A percentile compares a stretch with the other conserved stretches of the same genome.
Conservation (phyloP, 2,113 vertebrate genomes). For the Nestor notabilis region DNA sequence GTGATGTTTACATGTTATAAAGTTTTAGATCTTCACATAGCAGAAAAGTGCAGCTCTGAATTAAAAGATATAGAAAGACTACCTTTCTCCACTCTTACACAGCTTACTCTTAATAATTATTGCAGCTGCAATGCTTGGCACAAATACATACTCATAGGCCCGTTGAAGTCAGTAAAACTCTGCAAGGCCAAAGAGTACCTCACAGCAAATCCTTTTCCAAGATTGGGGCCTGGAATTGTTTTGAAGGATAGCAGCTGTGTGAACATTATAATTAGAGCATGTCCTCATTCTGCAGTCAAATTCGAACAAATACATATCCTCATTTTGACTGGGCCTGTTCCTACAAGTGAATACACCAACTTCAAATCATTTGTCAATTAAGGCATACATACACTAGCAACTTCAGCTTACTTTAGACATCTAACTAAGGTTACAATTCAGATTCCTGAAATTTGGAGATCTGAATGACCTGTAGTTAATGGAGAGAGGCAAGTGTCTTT, state of each 20-base stretch:
- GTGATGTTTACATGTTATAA: neutral
- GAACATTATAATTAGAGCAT: constrained; percentile 12
- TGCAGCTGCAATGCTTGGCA: neutral
- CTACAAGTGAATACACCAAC: neutral
- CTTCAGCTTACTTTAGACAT: neutral
- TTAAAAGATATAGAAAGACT: neutral
- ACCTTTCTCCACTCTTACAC: neutral
- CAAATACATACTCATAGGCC: neutral
- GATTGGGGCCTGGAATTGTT: neutral
- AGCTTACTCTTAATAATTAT: neutral
- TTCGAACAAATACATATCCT: neutral
- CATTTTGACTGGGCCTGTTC: constrained; percentile 4
- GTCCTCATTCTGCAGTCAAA: neutral
- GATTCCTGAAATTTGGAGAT: neutral
- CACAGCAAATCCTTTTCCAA: neutral
- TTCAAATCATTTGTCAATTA: constrained; percentile 30
- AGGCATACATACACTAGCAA: neutral
- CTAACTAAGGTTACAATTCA: neutral
- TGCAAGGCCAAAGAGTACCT: neutral
- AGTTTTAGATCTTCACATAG: neutral
- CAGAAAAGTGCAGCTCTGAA: neutral
- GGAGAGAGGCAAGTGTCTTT: neutral
- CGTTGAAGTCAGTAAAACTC: neutral
- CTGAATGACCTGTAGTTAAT: neutral
- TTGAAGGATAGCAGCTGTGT: neutral